Conservation (phyloP, 2,888 invertebrate species). For the Formica aserva region DNA sequence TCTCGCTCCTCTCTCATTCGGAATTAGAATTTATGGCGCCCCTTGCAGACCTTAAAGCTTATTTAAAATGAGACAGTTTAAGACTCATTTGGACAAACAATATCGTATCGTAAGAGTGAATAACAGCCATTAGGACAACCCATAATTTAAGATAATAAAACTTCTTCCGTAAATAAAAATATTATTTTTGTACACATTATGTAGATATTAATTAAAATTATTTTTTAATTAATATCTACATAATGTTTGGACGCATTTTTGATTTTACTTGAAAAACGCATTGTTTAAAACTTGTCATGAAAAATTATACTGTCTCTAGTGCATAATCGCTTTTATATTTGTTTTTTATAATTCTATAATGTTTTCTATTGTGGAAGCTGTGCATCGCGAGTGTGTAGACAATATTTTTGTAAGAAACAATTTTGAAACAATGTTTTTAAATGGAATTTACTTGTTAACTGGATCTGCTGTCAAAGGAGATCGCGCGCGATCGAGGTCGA, state of each 20-base stretch:
- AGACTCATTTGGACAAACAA: not conserved
- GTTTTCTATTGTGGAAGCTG: not conserved
- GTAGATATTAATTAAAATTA: not conserved
- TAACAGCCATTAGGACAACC: not conserved
- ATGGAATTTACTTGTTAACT: slow-evolving; percentile 20
- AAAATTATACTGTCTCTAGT: not conserved
- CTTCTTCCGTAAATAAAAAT: not conserved
- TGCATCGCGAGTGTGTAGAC: too few species aligned
- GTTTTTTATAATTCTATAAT: not conserved
- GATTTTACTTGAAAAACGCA: not conserved
- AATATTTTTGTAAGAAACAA: not conserved
- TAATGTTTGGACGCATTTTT: not conserved
- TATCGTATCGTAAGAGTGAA: not conserved
- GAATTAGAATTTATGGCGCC: slow-evolving; percentile 78
- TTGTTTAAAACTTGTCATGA: not conserved
- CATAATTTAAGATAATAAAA: slow-evolving; percentile 19
- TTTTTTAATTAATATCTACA: too few species aligned
- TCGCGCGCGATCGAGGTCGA: slow-evolving; percentile 45
- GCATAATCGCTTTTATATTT: not conserved
- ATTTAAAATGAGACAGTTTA: slow-evolving; percentile 51
- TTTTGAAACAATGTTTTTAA: slow-evolving; percentile 6
- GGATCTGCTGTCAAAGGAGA: slow-evolving; percentile 23
- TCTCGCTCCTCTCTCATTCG: slow-evolving; percentile 65
- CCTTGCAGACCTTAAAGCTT: slow-evolving; percentile 57
- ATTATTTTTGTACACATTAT: not conserved